Conservation (phyloP, 2,888 invertebrate species). For the Nomada fucata region DNA sequence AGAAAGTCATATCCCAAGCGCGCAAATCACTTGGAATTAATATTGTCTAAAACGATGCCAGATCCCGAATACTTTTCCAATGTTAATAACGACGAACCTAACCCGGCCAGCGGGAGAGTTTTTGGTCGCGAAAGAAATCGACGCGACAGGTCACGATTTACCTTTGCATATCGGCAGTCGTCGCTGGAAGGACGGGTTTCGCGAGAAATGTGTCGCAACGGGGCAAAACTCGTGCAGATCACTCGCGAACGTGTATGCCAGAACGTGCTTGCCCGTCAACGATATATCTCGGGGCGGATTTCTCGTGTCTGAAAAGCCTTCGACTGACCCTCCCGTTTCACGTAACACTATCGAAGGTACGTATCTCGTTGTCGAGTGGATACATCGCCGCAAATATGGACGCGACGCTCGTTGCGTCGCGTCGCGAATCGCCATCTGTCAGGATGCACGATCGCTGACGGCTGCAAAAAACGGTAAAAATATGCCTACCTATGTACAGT, state of each 20-base stretch:
- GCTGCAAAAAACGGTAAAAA: neutral
- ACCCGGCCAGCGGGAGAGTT: neutral
- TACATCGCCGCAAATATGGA: slow-evolving; percentile 1
- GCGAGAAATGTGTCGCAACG: slow-evolving; percentile 54
- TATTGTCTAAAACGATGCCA: neutral
- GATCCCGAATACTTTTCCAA: neutral
- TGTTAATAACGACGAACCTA: slow-evolving; percentile 2
- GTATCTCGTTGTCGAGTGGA: slow-evolving; percentile 23
- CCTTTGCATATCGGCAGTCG: slow-evolving; percentile 43
- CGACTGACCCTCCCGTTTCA: neutral
- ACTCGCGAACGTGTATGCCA: slow-evolving; percentile 26
- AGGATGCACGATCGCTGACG: slow-evolving; percentile 26
- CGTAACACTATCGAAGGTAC: slow-evolving; percentile 32
- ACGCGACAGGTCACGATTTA: slow-evolving; percentile 48
- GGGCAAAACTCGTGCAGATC: slow-evolving; percentile 47
- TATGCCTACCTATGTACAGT: neutral
- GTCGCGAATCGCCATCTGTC: slow-evolving; percentile 31
- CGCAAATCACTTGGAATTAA: slow-evolving; percentile 2
- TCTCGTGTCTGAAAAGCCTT: slow-evolving; percentile 41
- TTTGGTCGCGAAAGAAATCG: slow-evolving; percentile 2
- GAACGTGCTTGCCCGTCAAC: slow-evolving; percentile 25
- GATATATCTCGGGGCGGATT: slow-evolving; percentile 39
- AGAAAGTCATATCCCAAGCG: slow-evolving; percentile 52
- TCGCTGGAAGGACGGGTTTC: slow-evolving; percentile 49
- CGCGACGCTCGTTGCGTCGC: neutral